These are phyloP conservation scores for Okamejei kenojei DNA, from an alignment of 2,797 vertebrate genomes.

Conservation along the genomic window DNA sequence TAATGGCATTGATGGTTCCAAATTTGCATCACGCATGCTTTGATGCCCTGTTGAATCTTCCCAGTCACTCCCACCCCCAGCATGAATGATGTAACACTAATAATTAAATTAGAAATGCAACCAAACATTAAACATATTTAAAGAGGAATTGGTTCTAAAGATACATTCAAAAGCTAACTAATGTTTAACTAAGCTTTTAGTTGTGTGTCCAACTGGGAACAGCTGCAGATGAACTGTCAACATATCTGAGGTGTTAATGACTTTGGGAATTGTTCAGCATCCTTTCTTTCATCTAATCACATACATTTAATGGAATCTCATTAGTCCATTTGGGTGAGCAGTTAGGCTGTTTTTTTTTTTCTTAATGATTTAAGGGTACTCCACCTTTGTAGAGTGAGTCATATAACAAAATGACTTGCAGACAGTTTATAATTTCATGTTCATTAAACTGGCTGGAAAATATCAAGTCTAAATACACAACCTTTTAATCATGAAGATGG, in stretches of 20 bases:
- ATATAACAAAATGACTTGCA: neutral
- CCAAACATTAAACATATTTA: neutral
- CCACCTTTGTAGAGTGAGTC: too few species aligned
- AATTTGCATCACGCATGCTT: too few species aligned
- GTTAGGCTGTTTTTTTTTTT: neutral
- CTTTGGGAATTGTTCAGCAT: neutral
- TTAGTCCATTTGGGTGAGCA: neutral
- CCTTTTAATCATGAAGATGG: neutral
- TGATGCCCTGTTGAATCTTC: neutral
- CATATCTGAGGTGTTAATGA: conserved; percentile 4
- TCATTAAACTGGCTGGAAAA: neutral
- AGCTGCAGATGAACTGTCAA: conserved; percentile 3
- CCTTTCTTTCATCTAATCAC: conserved; percentile 12
- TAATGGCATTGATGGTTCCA: too few species aligned
- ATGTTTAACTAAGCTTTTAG: neutral
- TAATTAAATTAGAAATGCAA: neutral
- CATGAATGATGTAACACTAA: neutral
- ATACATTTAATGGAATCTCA: neutral
- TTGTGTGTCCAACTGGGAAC: neutral
- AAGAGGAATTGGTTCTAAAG: neutral
- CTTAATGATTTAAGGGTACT: neutral
- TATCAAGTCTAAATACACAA: neutral
- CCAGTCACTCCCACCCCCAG: neutral
- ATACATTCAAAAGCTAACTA: neutral
- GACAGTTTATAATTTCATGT: neutral